Evolutionary conservation across 2,888 invertebrate genomes (phyloP).

Genomic region (Nomada flava): DNA sequence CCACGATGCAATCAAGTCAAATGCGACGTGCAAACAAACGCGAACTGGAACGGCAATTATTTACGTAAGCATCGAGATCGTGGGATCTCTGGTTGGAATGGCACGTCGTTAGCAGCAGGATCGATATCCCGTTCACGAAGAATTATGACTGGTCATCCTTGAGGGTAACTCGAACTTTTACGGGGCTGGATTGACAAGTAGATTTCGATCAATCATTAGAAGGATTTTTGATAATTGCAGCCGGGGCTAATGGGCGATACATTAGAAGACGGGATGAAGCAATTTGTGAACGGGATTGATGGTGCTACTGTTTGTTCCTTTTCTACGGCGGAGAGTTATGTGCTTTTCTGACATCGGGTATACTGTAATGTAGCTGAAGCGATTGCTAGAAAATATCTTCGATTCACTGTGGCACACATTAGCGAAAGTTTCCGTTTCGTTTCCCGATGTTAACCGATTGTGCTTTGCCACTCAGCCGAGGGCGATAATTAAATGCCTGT

Average conservation of each 20-base stretch:
- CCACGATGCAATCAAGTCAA: conserved; percentile 45
- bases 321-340: background rate
- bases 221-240: background rate
- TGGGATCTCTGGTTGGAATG: conserved; percentile 54
- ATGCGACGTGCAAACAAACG: conserved; percentile 38
- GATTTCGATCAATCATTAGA: conserved; percentile 3
- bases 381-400: too few relatives aligned
- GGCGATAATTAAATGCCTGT: too few relatives aligned
- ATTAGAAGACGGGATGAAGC: background rate
- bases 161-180: background rate
- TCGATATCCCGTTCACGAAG: conserved; percentile 48
- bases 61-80: conserved; percentile 63
- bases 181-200: background rate
- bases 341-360: background rate
- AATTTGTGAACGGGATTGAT: conserved; percentile 7
- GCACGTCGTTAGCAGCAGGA: conserved; percentile 51
- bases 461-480: too few relatives aligned
- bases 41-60: conserved; percentile 57
- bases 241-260: background rate
- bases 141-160: conserved; percentile 37
- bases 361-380: too few relatives aligned
- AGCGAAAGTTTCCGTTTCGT: too few relatives aligned
- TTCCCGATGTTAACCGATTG: too few relatives aligned
- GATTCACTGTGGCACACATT: too few relatives aligned
- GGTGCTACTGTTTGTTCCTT: background rate